Conservation (phyloP, 2,113 vertebrate genomes). For the Salvelinus namaycush region DNA sequence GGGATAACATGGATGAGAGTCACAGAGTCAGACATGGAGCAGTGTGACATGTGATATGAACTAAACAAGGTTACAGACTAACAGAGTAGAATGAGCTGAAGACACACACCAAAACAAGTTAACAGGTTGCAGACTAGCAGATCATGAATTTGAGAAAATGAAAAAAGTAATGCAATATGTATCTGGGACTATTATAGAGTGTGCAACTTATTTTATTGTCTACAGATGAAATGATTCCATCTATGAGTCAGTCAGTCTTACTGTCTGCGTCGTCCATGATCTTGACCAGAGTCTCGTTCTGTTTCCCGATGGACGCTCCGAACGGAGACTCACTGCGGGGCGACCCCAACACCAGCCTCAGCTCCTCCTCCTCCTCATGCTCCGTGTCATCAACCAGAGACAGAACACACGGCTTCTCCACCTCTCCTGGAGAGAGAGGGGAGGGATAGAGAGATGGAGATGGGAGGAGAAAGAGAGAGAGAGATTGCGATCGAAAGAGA, state of each 20-base stretch:
- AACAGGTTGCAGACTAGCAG: neutral
- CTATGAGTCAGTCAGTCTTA: conserved; percentile 60
- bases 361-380: conserved; percentile 87
- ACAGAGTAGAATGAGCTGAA: too few species aligned
- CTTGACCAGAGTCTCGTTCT: conserved; percentile 86
- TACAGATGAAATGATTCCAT: neutral
- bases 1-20: neutral
- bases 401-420: conserved; percentile 83
- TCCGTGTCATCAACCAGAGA: conserved; percentile 81
- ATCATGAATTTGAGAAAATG: neutral
- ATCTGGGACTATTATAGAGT: neutral
- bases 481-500: neutral
- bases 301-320: conserved; percentile 84
- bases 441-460: neutral
- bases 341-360: conserved; percentile 87
- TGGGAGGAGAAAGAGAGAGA: neutral
- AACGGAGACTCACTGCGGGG: conserved; percentile 83
- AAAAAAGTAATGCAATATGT: neutral
- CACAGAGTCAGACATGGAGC: neutral
- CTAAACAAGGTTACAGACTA: too few species aligned
- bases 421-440: conserved; percentile 78
- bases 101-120: too few species aligned
- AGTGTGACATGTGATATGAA: neutral
- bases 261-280: conserved; percentile 88
- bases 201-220: neutral